phyloP scores from a whole-genome alignment of 2,888 invertebrate species.

The Meloe dianella region DNA sequence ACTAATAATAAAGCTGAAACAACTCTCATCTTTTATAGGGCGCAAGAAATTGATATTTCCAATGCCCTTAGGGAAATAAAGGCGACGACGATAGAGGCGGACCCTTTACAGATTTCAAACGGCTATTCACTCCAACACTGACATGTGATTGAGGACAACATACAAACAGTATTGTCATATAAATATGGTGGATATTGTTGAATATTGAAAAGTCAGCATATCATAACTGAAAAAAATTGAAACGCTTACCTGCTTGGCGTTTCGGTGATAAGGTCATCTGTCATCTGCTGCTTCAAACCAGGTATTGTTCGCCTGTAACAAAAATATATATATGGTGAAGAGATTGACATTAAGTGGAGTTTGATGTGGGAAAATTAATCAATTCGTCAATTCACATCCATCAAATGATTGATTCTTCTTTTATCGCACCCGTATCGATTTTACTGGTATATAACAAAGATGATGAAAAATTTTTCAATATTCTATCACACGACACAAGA shows the following conservation, averaged over 20 bases:
- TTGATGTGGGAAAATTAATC: not conserved
- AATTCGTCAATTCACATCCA: slow-evolving; percentile 1
- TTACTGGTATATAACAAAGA: not conserved
- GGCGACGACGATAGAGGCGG: too few species aligned
- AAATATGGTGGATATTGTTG: slow-evolving; percentile 11
- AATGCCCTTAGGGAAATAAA: too few species aligned
- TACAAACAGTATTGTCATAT: too few species aligned
- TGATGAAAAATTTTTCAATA: not conserved
- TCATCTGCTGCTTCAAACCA: slow-evolving; percentile 45
- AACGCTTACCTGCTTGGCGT: slow-evolving; percentile 51
- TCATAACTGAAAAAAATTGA: not conserved
- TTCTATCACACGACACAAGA: not conserved
- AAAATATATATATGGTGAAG: not conserved
- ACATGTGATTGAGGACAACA: too few species aligned
- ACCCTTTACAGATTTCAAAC: too few species aligned
- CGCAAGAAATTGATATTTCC: not conserved
- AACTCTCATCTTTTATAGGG: not conserved
- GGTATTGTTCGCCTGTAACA: slow-evolving; percentile 50
- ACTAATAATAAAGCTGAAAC: too few species aligned
- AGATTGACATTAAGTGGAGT: not conserved
- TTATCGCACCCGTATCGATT: not conserved
- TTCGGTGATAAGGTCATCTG: slow-evolving; percentile 50
- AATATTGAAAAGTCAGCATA: not conserved
- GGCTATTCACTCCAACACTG: too few species aligned
- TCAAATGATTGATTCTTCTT: not conserved